phyloP scores from a whole-genome alignment of 2,797 vertebrate species.

The Poecilia velifera region DNA sequence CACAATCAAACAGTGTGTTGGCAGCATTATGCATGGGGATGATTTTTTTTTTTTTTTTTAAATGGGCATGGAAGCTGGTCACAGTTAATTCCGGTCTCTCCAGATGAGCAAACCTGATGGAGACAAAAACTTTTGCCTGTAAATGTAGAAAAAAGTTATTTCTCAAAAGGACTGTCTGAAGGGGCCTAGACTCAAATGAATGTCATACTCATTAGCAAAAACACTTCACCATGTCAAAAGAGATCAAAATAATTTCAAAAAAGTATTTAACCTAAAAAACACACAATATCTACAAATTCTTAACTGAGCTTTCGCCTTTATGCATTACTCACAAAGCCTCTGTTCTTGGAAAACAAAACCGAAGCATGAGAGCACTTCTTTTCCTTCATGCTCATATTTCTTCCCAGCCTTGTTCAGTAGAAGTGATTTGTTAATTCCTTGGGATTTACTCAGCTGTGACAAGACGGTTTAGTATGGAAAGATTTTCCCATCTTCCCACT shows the following conservation, averaged over 20 bases:
- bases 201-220: not conserved
- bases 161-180: not conserved
- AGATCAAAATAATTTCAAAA: no score
- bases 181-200: not conserved
- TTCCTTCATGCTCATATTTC: slow-evolving; percentile 50
- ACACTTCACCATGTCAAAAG: not conserved
- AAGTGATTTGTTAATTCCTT: slow-evolving; percentile 43
- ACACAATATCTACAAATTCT: not conserved
- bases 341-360: slow-evolving; percentile 4
- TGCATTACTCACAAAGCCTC: not conserved
- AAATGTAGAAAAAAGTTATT: not conserved
- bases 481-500: not conserved
- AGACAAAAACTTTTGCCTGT: not conserved
- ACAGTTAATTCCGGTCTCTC: not conserved
- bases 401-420: slow-evolving; percentile 35
- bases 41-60: not conserved
- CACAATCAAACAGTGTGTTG: not conserved
- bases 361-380: slow-evolving; percentile 20
- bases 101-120: not conserved
- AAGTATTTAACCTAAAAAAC: not conserved
- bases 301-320: not conserved
- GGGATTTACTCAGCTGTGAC: slow-evolving; percentile 31
- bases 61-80: not conserved
- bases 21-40: not conserved
- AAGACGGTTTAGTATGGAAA: slow-evolving; percentile 11